phyloP scores from a whole-genome alignment of 2,113 vertebrate species.

The Ahaetulla prasina region DNA sequence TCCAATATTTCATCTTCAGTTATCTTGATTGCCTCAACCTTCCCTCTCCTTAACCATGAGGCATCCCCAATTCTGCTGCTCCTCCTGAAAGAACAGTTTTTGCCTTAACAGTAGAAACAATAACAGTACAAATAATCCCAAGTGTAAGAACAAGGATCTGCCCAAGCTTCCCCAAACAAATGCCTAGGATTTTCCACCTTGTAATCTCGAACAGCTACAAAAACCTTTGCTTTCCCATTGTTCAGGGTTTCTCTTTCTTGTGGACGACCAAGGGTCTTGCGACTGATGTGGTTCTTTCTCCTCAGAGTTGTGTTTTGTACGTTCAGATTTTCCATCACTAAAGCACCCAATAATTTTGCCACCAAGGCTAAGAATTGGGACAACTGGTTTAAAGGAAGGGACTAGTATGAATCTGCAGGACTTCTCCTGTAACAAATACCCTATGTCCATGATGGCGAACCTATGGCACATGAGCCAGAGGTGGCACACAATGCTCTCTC shows the following conservation, averaged over 20 bases:
- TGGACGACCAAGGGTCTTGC: neutral
- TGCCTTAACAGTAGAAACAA: neutral
- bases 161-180: neutral
- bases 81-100: neutral
- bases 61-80: neutral
- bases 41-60: neutral
- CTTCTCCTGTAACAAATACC: neutral
- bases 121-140: neutral
- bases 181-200: neutral
- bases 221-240: neutral
- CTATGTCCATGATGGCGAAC: too few relatives aligned
- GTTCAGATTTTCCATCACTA: neutral
- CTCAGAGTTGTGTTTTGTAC: neutral
- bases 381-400: neutral
- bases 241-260: neutral
- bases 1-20: neutral
- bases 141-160: neutral
- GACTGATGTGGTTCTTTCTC: neutral
- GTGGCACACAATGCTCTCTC: too few relatives aligned
- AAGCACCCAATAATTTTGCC: neutral
- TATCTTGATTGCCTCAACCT: neutral
- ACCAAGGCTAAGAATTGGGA: neutral
- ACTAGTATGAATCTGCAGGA: neutral
- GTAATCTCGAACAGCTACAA: neutral
- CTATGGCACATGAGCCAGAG: too few relatives aligned